phyloP scores from a whole-genome alignment of 2,113 vertebrate genomes.

The Columba janthina region DNA sequence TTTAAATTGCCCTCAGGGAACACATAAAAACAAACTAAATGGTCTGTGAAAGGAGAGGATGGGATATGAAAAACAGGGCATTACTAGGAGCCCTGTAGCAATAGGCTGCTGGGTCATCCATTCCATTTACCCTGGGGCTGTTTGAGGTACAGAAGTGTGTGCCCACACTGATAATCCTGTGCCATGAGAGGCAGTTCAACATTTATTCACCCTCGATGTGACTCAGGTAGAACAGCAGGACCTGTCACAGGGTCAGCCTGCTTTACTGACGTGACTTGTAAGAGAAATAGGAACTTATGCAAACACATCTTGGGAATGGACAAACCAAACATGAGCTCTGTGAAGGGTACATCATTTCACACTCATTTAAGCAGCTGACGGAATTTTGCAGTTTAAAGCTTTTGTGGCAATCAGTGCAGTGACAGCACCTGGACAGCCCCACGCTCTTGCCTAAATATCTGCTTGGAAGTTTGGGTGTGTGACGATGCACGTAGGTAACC shows the following conservation, averaged over 20 bases:
- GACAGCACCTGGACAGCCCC: neutral
- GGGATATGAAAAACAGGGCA: neutral
- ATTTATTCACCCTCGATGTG: neutral
- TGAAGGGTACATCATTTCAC: neutral
- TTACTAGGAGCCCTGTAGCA: neutral
- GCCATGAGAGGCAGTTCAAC: neutral
- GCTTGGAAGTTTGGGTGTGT: neutral
- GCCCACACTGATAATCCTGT: neutral
- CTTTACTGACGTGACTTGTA: neutral
- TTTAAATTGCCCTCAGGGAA: neutral
- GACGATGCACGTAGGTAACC: neutral
- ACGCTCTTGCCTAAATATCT: accelerated
- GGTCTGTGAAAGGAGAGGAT: neutral
- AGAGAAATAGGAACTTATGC: neutral
- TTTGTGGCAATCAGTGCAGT: neutral
- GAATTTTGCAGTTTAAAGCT: neutral
- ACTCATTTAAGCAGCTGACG: neutral
- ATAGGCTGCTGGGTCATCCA: neutral
- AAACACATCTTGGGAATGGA: neutral
- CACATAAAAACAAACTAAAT: slow-evolving; percentile 4
- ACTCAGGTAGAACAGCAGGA: neutral
- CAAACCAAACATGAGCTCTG: neutral
- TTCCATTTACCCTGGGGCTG: neutral
- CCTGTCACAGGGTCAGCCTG: neutral
- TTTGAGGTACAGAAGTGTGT: neutral